Conservation (phyloP, 2,888 invertebrate species). For the Geophilus truncorum region DNA sequence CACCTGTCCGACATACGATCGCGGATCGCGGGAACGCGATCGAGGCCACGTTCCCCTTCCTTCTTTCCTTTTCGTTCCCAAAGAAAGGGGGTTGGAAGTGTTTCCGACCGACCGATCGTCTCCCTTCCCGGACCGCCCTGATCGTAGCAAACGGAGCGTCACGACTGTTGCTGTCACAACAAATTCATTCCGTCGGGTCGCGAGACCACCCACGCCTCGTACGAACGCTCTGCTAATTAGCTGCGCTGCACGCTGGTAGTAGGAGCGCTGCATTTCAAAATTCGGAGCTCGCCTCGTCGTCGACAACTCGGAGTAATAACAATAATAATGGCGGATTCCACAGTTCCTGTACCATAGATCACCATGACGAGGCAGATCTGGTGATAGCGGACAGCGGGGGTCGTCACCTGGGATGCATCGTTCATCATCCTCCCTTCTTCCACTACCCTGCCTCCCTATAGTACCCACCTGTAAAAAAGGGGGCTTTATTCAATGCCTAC, state of each 20-base stretch:
- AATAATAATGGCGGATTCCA: slow-evolving; percentile 28
- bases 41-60: slow-evolving; percentile 7
- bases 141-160: background rate
- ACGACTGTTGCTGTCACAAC: slow-evolving; percentile 17
- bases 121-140: slow-evolving; percentile 25
- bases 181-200: slow-evolving; percentile 4
- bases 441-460: background rate
- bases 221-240: background rate
- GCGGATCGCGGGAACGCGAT: slow-evolving; percentile 17
- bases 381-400: slow-evolving; percentile 31
- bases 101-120: background rate
- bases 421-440: slow-evolving; percentile 19
- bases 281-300: background rate
- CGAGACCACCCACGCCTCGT: slow-evolving; percentile 12
- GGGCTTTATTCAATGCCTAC: background rate
- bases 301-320: background rate
- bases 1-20: slow-evolving; percentile 14
- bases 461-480: background rate
- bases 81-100: background rate
- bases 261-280: background rate
- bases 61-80: background rate
- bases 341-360: slow-evolving; percentile 25
- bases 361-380: slow-evolving; percentile 31
- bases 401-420: slow-evolving; percentile 19
- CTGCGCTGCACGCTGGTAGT: background rate